phyloP scores from a whole-genome alignment of 2,888 invertebrate genomes.

The Phyllotreta cruciferae region DNA sequence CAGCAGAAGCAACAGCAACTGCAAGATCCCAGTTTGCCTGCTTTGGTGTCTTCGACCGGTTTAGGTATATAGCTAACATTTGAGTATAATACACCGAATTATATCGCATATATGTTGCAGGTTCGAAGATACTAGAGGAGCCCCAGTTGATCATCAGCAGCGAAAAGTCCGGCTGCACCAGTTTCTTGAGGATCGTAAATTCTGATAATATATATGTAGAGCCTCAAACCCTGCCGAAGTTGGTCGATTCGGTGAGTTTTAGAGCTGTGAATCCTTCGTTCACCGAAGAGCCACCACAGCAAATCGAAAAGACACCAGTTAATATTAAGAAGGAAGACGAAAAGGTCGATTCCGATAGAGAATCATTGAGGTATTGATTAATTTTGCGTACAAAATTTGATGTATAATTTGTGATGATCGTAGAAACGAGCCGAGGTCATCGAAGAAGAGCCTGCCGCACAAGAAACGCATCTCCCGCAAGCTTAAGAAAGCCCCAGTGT shows the following conservation, averaged over 20 bases:
- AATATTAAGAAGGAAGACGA: constrained; percentile 53
- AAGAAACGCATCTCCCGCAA: constrained; percentile 86
- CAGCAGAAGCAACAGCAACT: constrained; percentile 67
- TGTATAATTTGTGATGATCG: constrained; percentile 26
- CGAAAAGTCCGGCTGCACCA: constrained; percentile 43
- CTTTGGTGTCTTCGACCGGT: constrained; percentile 40
- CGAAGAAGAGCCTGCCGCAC: constrained; percentile 79
- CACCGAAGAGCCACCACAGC: constrained; percentile 3
- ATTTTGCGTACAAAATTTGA: not conserved
- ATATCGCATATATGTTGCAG: constrained; percentile 35
- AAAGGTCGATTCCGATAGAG: constrained; percentile 54
- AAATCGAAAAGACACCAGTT: constrained; percentile 23
- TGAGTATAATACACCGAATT: not conserved
- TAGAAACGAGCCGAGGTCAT: constrained; percentile 54
- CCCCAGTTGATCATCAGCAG: constrained; percentile 52
- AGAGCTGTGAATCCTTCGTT: constrained; percentile 29
- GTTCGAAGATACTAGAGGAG: constrained; percentile 50
- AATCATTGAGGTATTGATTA: constrained; percentile 45
- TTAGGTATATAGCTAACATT: constrained; percentile 24
- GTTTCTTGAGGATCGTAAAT: constrained; percentile 56
- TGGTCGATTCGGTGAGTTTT: constrained; percentile 45
- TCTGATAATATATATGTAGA: constrained; percentile 55
- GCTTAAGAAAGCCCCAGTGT: constrained; percentile 62
- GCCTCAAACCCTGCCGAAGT: constrained; percentile 47
- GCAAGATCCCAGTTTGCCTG: constrained; percentile 50